Evolutionary conservation across 2,113 vertebrate genomes (phyloP).

Genomic region (Nycticryphes semicollaris): DNA sequence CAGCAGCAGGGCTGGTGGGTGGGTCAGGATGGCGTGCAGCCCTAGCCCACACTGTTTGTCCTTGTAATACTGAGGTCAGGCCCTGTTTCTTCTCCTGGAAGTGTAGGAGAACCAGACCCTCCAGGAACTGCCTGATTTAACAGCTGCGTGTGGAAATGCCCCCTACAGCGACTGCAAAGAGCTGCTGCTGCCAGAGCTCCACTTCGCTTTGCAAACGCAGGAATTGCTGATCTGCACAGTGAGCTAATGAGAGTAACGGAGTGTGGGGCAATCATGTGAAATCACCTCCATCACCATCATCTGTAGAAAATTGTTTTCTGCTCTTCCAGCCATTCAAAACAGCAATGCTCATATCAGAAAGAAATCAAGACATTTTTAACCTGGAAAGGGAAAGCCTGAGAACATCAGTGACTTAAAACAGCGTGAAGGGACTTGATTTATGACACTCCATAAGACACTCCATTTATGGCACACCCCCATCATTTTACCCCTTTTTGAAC

Average conservation of each 20-base stretch:
- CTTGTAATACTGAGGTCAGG: neutral
- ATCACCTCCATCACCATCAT: neutral
- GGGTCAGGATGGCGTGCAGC: rapidly evolving
- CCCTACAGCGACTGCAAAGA: neutral
- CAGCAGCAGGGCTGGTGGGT: neutral
- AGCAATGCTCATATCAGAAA: neutral
- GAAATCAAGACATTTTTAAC: neutral
- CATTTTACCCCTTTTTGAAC: neutral
- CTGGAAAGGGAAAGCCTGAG: neutral
- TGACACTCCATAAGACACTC: neutral
- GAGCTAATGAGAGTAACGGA: neutral
- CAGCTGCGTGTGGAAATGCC: neutral
- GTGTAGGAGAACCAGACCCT: neutral
- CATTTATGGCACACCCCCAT: neutral
- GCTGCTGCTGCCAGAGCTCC: neutral
- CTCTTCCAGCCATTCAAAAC: neutral
- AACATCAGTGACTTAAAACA: neutral
- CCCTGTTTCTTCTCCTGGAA: neutral
- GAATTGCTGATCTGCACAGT: neutral
- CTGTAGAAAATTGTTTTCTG: neutral
- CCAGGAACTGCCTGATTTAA: neutral
- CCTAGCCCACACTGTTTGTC: neutral
- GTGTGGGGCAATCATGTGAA: neutral
- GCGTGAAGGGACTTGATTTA: neutral
- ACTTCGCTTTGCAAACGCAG: neutral